phyloP scores from a whole-genome alignment of 2,888 invertebrate species.

The Zele albiditarsus region DNA sequence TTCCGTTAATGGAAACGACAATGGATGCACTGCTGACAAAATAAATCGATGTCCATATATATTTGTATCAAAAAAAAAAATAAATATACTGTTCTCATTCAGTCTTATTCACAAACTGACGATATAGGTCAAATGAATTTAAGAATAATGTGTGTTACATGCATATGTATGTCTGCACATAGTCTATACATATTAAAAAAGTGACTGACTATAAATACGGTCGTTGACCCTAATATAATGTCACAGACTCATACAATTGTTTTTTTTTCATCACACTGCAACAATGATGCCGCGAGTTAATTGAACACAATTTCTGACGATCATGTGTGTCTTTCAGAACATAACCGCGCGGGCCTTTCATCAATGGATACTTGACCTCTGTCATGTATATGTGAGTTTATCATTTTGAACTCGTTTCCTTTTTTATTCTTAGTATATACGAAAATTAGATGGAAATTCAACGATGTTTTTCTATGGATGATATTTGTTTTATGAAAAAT shows the following conservation, averaged over 20 bases:
- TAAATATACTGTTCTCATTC: no score
- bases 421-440: neutral
- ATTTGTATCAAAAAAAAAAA: no score
- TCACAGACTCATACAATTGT: neutral
- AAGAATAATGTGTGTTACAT: neutral
- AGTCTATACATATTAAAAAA: neutral
- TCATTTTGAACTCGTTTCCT: conserved; percentile 21
- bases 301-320: neutral
- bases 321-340: neutral
- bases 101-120: no score
- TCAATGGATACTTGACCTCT: conserved; percentile 12
- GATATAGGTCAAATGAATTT: no score
- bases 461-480: no score
- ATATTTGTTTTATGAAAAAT: no score
- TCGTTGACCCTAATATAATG: neutral
- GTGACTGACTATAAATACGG: neutral
- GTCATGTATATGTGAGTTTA: conserved; percentile 7
- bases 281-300: neutral
- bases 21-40: no score
- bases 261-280: conserved; percentile 10
- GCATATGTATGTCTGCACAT: neutral
- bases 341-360: neutral
- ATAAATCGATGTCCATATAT: no score
- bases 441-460: no score
- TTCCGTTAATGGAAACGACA: no score